These are phyloP conservation scores for Triplophysa yarkandensis DNA, from an alignment of 2,797 vertebrate genomes.

Conservation along the genomic window DNA sequence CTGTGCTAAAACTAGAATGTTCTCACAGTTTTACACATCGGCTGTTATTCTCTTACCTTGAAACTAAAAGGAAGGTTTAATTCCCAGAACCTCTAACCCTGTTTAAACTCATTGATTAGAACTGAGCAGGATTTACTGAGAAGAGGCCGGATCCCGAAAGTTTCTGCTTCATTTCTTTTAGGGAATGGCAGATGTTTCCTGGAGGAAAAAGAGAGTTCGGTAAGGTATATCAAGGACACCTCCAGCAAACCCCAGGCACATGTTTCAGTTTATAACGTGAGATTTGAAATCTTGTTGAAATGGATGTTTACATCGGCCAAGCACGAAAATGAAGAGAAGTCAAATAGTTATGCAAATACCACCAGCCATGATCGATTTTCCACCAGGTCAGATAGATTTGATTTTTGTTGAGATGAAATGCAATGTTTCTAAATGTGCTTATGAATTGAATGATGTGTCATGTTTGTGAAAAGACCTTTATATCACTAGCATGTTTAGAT, in stretches of 20 bases:
- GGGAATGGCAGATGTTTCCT: constrained; percentile 18
- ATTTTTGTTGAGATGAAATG: neutral
- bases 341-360: constrained; percentile 1
- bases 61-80: neutral
- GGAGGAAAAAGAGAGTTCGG: neutral
- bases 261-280: constrained; percentile 5
- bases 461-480: neutral
- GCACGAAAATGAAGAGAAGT: constrained; percentile 11
- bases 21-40: neutral
- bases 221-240: constrained; percentile 9
- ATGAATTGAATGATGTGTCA: neutral
- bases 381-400: neutral
- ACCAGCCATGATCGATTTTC: neutral
- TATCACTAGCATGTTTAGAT: neutral
- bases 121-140: neutral
- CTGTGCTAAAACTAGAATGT: neutral
- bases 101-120: constrained; percentile 33
- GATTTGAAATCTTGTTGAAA: constrained; percentile 6
- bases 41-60: constrained; percentile 1
- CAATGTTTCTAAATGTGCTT: neutral
- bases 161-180: neutral
- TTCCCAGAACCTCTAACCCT: constrained; percentile 20
- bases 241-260: neutral
- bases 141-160: neutral
- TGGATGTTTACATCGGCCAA: constrained; percentile 10